phyloP scores from a whole-genome alignment of 2,113 vertebrate species.

The Elephantulus edwardii region DNA sequence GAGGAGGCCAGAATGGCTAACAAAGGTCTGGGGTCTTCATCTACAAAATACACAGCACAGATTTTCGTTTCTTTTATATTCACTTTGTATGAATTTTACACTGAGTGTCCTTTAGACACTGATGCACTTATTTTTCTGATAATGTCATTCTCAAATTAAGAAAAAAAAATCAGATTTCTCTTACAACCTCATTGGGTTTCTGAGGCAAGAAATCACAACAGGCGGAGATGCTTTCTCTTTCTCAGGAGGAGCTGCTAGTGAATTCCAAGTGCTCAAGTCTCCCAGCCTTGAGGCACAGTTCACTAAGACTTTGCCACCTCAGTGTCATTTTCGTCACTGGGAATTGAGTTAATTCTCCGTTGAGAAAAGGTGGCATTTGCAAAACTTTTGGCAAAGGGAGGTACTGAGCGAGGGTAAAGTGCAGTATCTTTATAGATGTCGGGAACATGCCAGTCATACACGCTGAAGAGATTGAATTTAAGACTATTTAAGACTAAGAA shows the following conservation, averaged over 20 bases:
- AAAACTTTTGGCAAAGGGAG: neutral
- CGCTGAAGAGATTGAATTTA: constrained; percentile 53
- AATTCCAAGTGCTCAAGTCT: no score
- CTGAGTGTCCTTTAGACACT: neutral
- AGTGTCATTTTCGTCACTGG: no score
- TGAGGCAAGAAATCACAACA: no score
- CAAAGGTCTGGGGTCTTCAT: neutral
- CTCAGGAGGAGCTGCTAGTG: no score
- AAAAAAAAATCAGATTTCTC: no score
- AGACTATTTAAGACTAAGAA: constrained; percentile 67
- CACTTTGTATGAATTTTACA: neutral
- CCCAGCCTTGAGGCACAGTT: no score
- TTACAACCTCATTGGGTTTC: no score
- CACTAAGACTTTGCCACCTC: no score
- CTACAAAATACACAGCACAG: neutral
- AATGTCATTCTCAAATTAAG: no score
- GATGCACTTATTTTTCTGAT: neutral
- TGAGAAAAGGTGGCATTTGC: neutral
- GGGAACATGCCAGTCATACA: neutral
- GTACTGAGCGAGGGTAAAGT: neutral
- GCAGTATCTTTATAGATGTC: constrained; percentile 25
- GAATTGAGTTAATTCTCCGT: neutral
- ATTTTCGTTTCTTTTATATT: neutral
- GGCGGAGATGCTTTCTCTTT: no score
- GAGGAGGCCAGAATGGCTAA: neutral